phyloP scores from a whole-genome alignment of 2,113 vertebrate genomes.

The Dolichallabes microphthalmus region DNA sequence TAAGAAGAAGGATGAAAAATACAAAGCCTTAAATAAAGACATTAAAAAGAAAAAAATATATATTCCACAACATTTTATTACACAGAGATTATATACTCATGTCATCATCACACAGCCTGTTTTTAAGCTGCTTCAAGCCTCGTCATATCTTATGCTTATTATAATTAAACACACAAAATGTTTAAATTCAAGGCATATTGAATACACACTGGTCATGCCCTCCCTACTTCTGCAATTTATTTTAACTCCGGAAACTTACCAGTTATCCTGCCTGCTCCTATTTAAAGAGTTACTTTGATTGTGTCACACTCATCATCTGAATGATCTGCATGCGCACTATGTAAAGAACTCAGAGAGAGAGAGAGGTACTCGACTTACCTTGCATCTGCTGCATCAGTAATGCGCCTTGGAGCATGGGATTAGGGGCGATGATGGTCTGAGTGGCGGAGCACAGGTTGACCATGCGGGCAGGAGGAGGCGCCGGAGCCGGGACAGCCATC shows the following conservation, averaged over 20 bases:
- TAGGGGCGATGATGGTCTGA: conserved; percentile 82
- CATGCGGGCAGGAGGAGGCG: conserved; percentile 78
- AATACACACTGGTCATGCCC: background rate
- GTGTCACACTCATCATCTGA: background rate
- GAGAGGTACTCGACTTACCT: conserved; percentile 71
- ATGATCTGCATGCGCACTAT: background rate
- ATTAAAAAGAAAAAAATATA: too few relatives aligned
- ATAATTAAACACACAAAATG: background rate
- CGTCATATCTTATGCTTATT: background rate
- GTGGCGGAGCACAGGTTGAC: conserved; percentile 81
- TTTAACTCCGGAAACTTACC: background rate
- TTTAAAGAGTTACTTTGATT: background rate
- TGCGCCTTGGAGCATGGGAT: conserved; percentile 90
- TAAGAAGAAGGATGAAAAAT: background rate
- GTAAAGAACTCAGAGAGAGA: background rate
- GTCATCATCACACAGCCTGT: background rate
- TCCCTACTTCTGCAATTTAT: background rate
- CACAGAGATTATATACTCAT: background rate
- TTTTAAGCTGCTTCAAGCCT: too few relatives aligned
- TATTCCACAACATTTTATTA: too few relatives aligned
- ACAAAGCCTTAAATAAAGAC: background rate
- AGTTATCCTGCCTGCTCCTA: background rate
- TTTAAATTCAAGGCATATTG: background rate
- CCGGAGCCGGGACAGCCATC: conserved; percentile 63
- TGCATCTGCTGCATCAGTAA: conserved; percentile 95